Evolutionary conservation across 2,797 vertebrate species (phyloP).

Genomic region (Synaphobranchus kaupii): DNA sequence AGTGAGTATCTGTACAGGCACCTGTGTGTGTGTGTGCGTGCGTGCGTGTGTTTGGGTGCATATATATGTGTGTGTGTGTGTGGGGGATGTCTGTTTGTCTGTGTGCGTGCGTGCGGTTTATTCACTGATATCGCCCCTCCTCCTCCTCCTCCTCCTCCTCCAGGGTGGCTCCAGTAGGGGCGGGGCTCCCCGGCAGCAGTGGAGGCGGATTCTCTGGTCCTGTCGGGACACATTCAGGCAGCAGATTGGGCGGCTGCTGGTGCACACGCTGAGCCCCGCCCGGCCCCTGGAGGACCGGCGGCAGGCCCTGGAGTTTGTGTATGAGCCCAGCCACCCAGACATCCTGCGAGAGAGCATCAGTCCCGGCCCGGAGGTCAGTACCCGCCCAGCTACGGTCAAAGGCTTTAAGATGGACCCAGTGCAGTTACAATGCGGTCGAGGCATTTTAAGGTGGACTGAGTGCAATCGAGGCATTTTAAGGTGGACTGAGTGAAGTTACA

Average conservation of each 20-base stretch:
- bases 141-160: background rate
- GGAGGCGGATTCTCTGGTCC: slow-evolving; percentile 86
- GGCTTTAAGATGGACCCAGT: background rate
- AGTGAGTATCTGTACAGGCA: background rate
- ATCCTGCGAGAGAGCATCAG: slow-evolving; percentile 92
- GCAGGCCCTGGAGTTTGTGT: slow-evolving; percentile 83
- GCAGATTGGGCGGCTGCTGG: slow-evolving; percentile 90
- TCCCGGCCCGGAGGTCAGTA: slow-evolving; percentile 84
- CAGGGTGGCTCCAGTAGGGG: slow-evolving; percentile 76
- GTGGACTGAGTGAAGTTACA: background rate
- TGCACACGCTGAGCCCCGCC: slow-evolving; percentile 82
- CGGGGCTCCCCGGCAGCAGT: slow-evolving; percentile 82
- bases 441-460: background rate
- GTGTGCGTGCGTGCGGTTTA: background rate
- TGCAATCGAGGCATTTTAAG: background rate
- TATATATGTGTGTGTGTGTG: background rate
- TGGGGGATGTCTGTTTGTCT: background rate
- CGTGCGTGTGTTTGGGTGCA: background rate
- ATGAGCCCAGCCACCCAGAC: slow-evolving; percentile 83
- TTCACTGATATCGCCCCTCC: background rate
- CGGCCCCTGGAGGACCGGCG: slow-evolving; percentile 80
- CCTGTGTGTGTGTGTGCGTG: background rate
- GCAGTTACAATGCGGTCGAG: background rate
- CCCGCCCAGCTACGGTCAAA: background rate
- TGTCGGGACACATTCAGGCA: slow-evolving; percentile 90